phyloP scores from a whole-genome alignment of 2,888 invertebrate species.

The Charanyca ferruginea region DNA sequence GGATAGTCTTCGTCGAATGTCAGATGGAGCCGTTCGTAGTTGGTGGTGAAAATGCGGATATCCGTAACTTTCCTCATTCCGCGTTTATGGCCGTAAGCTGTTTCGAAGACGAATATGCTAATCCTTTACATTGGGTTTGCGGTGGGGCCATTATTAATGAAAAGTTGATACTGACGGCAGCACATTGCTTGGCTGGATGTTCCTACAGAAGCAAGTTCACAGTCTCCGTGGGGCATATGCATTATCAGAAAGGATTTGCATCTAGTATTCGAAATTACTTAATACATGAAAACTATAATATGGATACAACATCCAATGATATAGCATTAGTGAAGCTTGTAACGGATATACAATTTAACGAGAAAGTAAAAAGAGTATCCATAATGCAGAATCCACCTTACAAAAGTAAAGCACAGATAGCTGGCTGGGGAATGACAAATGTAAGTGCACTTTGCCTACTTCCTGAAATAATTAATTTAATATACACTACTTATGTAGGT shows the following conservation, averaged over 20 bases:
- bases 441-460: slow-evolving; percentile 28
- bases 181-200: slow-evolving; percentile 66
- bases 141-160: slow-evolving; percentile 73
- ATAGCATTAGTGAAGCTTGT: slow-evolving; percentile 58
- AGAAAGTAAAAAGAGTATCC: slow-evolving; percentile 52
- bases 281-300: slow-evolving; percentile 40
- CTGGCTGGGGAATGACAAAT: slow-evolving; percentile 61
- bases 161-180: slow-evolving; percentile 68
- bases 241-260: slow-evolving; percentile 16
- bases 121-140: slow-evolving; percentile 45
- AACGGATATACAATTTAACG: slow-evolving; percentile 32
- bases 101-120: no score
- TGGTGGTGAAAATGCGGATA: slow-evolving; percentile 50
- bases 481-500: no score
- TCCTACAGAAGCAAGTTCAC: accelerated
- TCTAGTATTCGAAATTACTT: slow-evolving; percentile 7
- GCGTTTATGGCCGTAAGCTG: slow-evolving; percentile 33
- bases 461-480: no score
- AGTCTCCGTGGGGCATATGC: slow-evolving; percentile 46
- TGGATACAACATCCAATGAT: slow-evolving; percentile 8
- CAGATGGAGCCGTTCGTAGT: slow-evolving; percentile 60
- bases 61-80: slow-evolving; percentile 60
- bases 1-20: slow-evolving; percentile 17
- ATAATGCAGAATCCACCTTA: slow-evolving; percentile 57
- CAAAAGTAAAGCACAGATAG: slow-evolving; percentile 39